Evolutionary conservation across 2,888 invertebrate species (phyloP), one percentile per base, ranked within the genome.

Genomic region (Ophioninae sp.): DNA sequence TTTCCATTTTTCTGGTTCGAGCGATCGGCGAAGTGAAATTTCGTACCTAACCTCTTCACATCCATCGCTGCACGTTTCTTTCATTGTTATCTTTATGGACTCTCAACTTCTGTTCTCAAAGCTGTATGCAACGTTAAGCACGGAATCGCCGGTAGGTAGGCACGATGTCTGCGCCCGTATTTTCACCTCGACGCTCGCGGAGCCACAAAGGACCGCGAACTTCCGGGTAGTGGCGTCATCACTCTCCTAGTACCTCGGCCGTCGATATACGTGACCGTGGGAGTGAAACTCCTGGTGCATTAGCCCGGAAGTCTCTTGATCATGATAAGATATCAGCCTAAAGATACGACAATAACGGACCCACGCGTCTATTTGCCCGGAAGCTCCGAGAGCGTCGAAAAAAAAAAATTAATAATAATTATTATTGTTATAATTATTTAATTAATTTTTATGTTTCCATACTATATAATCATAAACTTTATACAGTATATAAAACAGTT

Each of bases 141-240:
- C 58, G 58, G 39, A 39, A 20, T 20, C 20, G 5, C 13, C 37
- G 20, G 6, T 22, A 5, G 13, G 9, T 41, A 65, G 9, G 44
- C 37, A 20, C 51, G 23, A 23, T 13, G 51, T 17, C 13, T 13
- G 51, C 51, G 51, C 51, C 17, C 17, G 63, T n/a, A 44, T 39
- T 44, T 63, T 44, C 63, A 63, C 23, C 63, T 17, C 1, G 39
- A 63, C 44, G 17, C 13, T 17, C 51, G 5, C 51, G 51, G 17
- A 51, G 51, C 39, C 17, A 71, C 73, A 69, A 80, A 68, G 80
- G 39, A 80, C 51, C 20, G 61, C 39, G 68, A 75, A 74, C 56
- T 80, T 75, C 69, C 63, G 75, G 5, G 17, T 68, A 51, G 22
- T 73, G 73, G 22, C 61, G 78, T 82, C 56, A 65, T 67, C 51